Evolutionary conservation across 2,113 vertebrate species (phyloP).

Genomic region (Pyrgilauda ruficollis): DNA sequence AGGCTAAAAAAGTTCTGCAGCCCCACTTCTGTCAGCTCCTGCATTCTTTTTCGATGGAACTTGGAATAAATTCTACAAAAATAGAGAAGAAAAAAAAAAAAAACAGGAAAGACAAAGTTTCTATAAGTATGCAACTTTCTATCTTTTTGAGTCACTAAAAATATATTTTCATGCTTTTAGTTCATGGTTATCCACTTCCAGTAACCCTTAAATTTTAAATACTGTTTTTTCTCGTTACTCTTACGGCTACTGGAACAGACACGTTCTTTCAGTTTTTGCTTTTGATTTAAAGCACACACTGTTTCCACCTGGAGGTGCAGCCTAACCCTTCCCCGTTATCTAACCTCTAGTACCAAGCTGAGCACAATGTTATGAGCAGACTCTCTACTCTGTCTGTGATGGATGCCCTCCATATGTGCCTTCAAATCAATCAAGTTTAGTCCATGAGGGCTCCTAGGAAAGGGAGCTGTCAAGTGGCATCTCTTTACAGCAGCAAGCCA

Average conservation of each 20-base stretch:
- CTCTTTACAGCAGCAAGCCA: not conserved
- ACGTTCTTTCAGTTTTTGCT: not conserved
- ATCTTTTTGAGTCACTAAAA: not conserved
- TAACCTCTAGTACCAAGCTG: not conserved
- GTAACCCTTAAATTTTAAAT: not conserved
- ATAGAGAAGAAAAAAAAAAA: not conserved
- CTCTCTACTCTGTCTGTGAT: not conserved
- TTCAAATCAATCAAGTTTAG: not conserved
- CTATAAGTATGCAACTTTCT: not conserved
- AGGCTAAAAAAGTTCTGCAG: slow-evolving; percentile 91
- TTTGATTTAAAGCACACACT: not conserved
- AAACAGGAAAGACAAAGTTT: not conserved
- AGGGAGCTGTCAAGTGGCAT: not conserved
- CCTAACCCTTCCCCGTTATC: not conserved
- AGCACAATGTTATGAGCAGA: not conserved
- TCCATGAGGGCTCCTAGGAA: not conserved
- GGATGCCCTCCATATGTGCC: not conserved
- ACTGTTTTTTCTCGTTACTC: not conserved
- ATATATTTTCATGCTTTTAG: not conserved
- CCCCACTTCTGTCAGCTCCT: slow-evolving; percentile 89
- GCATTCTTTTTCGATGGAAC: slow-evolving; percentile 92
- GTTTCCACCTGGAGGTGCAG: not conserved
- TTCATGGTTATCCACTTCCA: not conserved
- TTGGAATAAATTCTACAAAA: slow-evolving; percentile 91
- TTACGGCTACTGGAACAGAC: not conserved